Evolutionary conservation across 2,797 vertebrate genomes (phyloP).

Genomic region (Lutjanus campechanus): DNA sequence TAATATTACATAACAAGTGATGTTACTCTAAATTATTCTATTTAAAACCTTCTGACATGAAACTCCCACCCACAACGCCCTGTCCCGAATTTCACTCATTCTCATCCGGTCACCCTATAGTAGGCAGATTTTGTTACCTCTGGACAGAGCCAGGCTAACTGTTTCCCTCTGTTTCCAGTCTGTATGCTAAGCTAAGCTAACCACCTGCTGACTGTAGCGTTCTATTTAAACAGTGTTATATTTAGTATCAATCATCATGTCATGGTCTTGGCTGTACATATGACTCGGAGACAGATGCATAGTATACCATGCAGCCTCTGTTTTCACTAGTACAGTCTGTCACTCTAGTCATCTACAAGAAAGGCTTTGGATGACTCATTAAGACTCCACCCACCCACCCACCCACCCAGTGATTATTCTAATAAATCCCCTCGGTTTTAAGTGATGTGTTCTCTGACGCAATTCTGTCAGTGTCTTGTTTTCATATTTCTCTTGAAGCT

Average conservation of each 20-base stretch:
- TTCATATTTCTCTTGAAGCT: conserved; percentile 30
- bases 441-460: conserved; percentile 39
- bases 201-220: background rate
- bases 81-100: too few species aligned
- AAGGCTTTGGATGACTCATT: conserved; percentile 57
- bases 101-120: too few species aligned
- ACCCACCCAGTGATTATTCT: conserved; percentile 43
- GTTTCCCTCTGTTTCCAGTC: background rate
- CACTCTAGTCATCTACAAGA: conserved; percentile 18
- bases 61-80: too few species aligned
- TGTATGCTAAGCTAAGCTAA: conserved; percentile 9
- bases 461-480: conserved; percentile 24
- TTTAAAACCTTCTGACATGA: too few species aligned
- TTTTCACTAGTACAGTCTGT: conserved; percentile 20
- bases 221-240: background rate
- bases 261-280: background rate
- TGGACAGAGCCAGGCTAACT: background rate
- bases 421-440: conserved; percentile 54
- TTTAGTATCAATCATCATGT: too few species aligned
- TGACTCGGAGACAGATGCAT: conserved; percentile 3
- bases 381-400: conserved; percentile 15
- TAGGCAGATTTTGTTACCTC: background rate
- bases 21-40: too few species aligned
- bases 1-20: too few species aligned
- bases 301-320: background rate